phyloP scores from a whole-genome alignment of 2,888 invertebrate species.

The Thelaira solivaga region DNA sequence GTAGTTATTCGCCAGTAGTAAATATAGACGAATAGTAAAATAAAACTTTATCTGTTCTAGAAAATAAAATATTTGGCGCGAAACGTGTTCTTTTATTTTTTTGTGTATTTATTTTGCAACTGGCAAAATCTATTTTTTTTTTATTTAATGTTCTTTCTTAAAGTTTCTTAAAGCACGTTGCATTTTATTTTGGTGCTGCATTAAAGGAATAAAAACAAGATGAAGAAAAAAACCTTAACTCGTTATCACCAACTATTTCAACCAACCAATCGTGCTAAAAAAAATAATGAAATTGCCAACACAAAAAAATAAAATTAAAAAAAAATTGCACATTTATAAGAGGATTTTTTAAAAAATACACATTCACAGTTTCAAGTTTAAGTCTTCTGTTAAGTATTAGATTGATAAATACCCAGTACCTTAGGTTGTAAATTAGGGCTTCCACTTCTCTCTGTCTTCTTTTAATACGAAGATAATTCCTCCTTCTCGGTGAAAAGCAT shows the following conservation, averaged over 20 bases:
- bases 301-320: slow-evolving; percentile 15
- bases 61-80: slow-evolving; percentile 63
- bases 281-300: slow-evolving; percentile 59
- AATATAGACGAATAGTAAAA: slow-evolving; percentile 26
- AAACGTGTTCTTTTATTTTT: slow-evolving; percentile 59
- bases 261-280: slow-evolving; percentile 54
- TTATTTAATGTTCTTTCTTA: slow-evolving; percentile 28
- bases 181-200: slow-evolving; percentile 26
- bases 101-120: slow-evolving; percentile 33
- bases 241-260: slow-evolving; percentile 50
- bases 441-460: too few species aligned
- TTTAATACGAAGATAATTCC: too few species aligned
- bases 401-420: too few species aligned
- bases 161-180: slow-evolving; percentile 42
- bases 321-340: neutral
- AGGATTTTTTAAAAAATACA: slow-evolving; percentile 15
- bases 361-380: neutral
- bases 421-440: too few species aligned
- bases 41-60: slow-evolving; percentile 58
- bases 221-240: slow-evolving; percentile 33
- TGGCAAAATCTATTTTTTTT: slow-evolving; percentile 53
- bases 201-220: slow-evolving; percentile 17
- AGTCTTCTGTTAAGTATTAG: too few species aligned
- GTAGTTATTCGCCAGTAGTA: neutral
- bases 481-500: too few species aligned